A percentile compares a stretch with the other conserved stretches of the same genome.
These are phyloP conservation scores for Acrocephalus kingi DNA, from an alignment of 2,113 vertebrate species.

Conservation along the genomic window DNA sequence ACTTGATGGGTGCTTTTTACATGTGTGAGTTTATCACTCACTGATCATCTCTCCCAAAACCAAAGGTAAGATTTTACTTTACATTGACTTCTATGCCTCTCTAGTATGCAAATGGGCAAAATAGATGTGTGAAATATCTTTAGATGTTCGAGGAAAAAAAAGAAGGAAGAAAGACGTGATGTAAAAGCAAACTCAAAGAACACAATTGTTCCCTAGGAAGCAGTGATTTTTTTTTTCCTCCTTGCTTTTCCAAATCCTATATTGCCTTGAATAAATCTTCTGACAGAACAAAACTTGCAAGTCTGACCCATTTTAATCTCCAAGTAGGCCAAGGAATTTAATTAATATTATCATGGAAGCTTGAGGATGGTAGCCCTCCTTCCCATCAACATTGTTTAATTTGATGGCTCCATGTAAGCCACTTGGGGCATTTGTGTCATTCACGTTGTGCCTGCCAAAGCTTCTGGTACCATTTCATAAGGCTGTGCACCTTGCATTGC, in stretches of 20 bases:
- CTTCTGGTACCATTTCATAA: background rate
- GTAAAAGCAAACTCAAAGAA: background rate
- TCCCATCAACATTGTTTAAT: background rate
- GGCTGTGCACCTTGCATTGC: background rate
- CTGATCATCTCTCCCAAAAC: background rate
- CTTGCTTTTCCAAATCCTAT: background rate
- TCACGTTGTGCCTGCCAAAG: background rate
- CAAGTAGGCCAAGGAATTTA: background rate
- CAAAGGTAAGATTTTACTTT: background rate
- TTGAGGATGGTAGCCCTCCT: background rate
- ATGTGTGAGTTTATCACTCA: background rate
- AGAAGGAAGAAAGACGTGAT: background rate
- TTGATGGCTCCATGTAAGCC: background rate
- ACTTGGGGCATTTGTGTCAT: background rate
- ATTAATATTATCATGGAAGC: background rate
- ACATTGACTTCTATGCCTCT: background rate
- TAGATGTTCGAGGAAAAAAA: background rate
- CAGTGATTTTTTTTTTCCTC: background rate
- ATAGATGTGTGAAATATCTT: background rate
- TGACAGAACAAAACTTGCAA: background rate
- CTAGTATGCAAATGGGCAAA: background rate
- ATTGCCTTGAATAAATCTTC: background rate
- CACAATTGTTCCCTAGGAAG: background rate
- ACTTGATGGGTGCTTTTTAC: background rate
- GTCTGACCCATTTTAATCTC: background rate